Conservation (phyloP, 2,888 invertebrate species). For the Monopis laevigella region DNA sequence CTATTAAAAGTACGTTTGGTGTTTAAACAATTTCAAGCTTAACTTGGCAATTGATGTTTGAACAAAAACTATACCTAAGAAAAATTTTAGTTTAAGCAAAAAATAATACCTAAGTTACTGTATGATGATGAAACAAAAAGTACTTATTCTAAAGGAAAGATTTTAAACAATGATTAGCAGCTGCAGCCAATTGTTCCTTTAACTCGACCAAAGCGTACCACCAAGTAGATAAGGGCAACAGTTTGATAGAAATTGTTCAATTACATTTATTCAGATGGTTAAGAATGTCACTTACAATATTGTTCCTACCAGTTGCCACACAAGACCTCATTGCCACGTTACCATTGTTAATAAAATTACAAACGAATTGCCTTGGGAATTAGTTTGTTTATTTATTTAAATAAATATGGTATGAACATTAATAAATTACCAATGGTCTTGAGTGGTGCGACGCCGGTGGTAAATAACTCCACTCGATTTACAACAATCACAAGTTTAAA, state of each 20-base stretch:
- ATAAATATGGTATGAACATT: conserved; percentile 4
- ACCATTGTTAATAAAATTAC: conserved; percentile 1
- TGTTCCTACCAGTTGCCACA: conserved; percentile 42
- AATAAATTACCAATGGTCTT: conserved; percentile 45
- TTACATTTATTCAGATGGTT: conserved; percentile 61
- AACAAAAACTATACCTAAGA: no score
- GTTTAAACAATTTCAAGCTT: no score
- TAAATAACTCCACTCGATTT: conserved; percentile 56
- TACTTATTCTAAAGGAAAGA: no score
- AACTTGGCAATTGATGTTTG: no score
- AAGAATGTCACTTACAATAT: conserved; percentile 58
- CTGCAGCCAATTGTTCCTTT: conserved; percentile 37
- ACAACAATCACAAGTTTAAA: conserved; percentile 60
- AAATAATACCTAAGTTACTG: no score
- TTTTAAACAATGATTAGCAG: conserved; percentile 44
- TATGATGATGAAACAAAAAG: no score
- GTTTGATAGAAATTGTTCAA: conserved; percentile 61
- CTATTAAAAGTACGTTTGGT: no score
- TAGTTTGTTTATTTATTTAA: conserved; percentile 3
- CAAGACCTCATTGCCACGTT: conserved; percentile 18
- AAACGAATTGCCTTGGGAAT: conserved; percentile 8
- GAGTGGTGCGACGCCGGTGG: conserved; percentile 43
- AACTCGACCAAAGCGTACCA: conserved; percentile 26
- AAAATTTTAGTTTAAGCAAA: no score
- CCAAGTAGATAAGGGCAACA: conserved; percentile 51